These are phyloP conservation scores for Hycleus phaleratus DNA, from an alignment of 1,140 invertebrate species.

Conservation along the genomic window DNA sequence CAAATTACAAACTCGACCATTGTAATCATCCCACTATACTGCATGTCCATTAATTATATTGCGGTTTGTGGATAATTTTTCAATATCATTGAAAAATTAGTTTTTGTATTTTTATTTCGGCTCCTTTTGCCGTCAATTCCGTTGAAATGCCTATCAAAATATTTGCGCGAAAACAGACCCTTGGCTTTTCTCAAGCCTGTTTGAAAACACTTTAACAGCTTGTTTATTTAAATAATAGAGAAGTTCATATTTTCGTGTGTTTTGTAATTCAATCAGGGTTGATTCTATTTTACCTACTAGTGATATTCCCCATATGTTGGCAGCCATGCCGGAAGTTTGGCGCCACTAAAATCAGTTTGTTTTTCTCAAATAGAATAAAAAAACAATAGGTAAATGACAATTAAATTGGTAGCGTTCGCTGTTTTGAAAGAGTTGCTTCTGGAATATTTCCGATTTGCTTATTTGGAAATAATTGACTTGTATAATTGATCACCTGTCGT, in stretches of 20 bases:
- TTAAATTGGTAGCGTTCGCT: too few species aligned
- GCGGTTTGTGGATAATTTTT: neutral
- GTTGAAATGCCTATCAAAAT: conserved; percentile 17
- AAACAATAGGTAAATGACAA: too few species aligned
- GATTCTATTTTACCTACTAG: conserved; percentile 35
- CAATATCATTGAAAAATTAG: too few species aligned
- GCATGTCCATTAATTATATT: too few species aligned
- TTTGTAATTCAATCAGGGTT: conserved; percentile 35
- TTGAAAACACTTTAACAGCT: conserved; percentile 39
- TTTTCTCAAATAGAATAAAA: conserved; percentile 26
- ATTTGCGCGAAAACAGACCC: conserved; percentile 32
- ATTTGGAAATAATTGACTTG: too few species aligned
- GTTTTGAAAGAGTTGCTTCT: too few species aligned
- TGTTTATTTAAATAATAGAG: conserved; percentile 40
- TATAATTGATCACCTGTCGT: too few species aligned
- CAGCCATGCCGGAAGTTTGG: conserved; percentile 37
- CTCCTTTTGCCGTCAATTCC: neutral
- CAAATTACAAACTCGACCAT: conserved; percentile 29
- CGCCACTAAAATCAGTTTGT: conserved; percentile 32
- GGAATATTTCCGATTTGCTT: too few species aligned
- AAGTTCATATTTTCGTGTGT: conserved; percentile 37
- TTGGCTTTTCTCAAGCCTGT: conserved; percentile 29
- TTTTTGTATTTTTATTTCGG: neutral
- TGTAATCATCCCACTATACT: too few species aligned
- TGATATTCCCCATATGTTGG: conserved; percentile 39